These are phyloP conservation scores for Tortricodes alternella DNA, from an alignment of 2,888 invertebrate species.

Conservation along the genomic window DNA sequence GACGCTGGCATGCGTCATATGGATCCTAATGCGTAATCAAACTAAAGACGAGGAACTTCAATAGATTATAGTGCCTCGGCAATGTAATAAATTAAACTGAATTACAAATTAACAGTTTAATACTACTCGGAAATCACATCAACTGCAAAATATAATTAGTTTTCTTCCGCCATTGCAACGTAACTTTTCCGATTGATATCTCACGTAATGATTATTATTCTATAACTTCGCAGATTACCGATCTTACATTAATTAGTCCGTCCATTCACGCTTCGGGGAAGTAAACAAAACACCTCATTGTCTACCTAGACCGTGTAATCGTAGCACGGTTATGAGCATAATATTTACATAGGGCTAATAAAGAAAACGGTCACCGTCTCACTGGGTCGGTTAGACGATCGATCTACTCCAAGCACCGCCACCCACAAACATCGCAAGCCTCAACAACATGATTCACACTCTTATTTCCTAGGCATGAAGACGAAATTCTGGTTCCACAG, in stretches of 20 bases:
- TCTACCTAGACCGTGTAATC: conserved; percentile 15
- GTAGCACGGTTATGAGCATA: conserved; percentile 8
- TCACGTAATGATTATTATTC: conserved; percentile 16
- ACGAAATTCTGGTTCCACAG: not conserved
- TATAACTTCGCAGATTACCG: conserved; percentile 11
- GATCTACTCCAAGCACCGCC: conserved; percentile 3
- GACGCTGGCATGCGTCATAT: conserved; percentile 3
- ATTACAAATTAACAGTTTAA: not conserved
- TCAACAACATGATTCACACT: not conserved
- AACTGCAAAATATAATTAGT: not conserved
- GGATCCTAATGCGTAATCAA: conserved; percentile 16
- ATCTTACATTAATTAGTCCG: conserved; percentile 18
- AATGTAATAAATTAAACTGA: conserved; percentile 1
- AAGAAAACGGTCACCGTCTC: conserved; percentile 21
- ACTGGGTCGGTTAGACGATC: conserved; percentile 23
- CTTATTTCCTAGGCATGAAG: not conserved
- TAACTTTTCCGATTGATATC: conserved; percentile 24
- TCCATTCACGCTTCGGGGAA: conserved; percentile 21
- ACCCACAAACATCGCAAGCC: not conserved
- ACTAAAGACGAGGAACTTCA: conserved; percentile 1
- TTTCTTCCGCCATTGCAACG: conserved; percentile 17
- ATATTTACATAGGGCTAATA: conserved; percentile 21
- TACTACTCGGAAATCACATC: not conserved
- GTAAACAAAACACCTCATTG: conserved; percentile 12
- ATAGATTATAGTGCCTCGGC: conserved; percentile 1